phyloP scores from a whole-genome alignment of 2,113 vertebrate species.

The Nannobrachium achirus region DNA sequence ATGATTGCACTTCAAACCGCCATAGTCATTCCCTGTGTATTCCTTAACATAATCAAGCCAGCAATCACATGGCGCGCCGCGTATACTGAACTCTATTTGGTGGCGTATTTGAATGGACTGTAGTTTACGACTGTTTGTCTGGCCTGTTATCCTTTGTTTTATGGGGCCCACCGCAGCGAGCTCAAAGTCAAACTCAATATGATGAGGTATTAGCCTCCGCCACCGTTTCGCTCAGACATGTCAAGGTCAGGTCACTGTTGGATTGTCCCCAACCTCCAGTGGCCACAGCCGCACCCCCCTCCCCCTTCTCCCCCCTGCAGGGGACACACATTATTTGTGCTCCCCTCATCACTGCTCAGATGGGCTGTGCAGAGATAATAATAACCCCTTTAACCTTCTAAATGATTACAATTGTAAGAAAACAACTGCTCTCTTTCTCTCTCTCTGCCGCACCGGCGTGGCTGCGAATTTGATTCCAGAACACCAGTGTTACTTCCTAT shows the following conservation, averaged over 20 bases:
- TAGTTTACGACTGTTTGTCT: slow-evolving; percentile 73
- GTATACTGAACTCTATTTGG: background rate
- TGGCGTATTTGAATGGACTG: slow-evolving; percentile 52
- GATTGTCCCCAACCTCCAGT: slow-evolving; percentile 60
- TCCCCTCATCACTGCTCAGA: slow-evolving; percentile 76
- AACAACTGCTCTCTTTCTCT: slow-evolving; percentile 44
- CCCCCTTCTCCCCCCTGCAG: slow-evolving; percentile 50
- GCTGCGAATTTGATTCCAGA: slow-evolving; percentile 11
- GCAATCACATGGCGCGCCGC: background rate
- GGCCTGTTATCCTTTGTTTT: slow-evolving; percentile 78
- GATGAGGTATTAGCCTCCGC: slow-evolving; percentile 79
- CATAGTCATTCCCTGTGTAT: background rate
- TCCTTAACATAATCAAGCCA: slow-evolving; percentile 6
- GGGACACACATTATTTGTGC: slow-evolving; percentile 72
- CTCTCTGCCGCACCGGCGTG: background rate
- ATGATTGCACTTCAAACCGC: too few relatives aligned
- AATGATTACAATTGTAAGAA: slow-evolving; percentile 71
- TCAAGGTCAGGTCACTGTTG: slow-evolving; percentile 78
- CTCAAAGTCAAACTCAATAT: slow-evolving; percentile 77
- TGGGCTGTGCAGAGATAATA: slow-evolving; percentile 69
- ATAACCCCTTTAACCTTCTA: slow-evolving; percentile 71
- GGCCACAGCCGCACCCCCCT: slow-evolving; percentile 3
- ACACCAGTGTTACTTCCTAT: background rate
- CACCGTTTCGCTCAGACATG: slow-evolving; percentile 74
- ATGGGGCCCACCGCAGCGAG: slow-evolving; percentile 61